These are phyloP conservation scores for Eurois occulta DNA, from an alignment of 2,888 invertebrate genomes.

Conservation along the genomic window DNA sequence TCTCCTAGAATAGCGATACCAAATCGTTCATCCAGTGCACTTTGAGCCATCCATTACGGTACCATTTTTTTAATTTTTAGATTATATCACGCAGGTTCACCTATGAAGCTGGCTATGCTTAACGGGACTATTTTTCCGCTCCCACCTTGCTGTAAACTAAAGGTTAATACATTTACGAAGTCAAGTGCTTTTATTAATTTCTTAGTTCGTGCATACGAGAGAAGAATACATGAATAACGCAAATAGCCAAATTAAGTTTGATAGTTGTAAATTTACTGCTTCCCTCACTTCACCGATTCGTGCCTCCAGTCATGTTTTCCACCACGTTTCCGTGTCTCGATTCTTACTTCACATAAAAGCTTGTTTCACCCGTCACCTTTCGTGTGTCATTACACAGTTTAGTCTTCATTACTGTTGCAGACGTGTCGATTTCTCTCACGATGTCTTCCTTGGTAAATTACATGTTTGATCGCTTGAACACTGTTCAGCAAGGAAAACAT, in stretches of 20 bases:
- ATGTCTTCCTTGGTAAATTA: conserved; percentile 40
- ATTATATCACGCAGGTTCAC: too few relatives aligned
- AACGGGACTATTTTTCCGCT: too few relatives aligned
- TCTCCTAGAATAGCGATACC: neutral
- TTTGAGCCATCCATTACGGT: neutral
- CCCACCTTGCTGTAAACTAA: neutral
- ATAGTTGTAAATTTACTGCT: neutral
- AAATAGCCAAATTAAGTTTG: conserved; percentile 10
- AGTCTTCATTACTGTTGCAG: conserved; percentile 44
- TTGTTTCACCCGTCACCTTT: conserved; percentile 34
- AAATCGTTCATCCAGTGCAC: neutral
- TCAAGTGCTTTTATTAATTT: neutral
- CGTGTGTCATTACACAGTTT: conserved; percentile 48
- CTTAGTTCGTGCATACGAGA: neutral
- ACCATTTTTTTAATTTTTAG: too few relatives aligned
- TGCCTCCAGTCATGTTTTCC: conserved; percentile 27
- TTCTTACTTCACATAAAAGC: conserved; percentile 32
- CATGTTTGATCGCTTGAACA: conserved; percentile 14
- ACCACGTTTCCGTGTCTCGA: conserved; percentile 37
- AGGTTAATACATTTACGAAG: neutral
- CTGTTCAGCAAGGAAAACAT: conserved; percentile 2
- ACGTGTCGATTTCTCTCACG: conserved; percentile 52
- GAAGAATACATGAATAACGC: neutral
- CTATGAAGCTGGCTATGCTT: too few relatives aligned
- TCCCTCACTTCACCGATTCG: neutral